Conservation (phyloP, 2,888 invertebrate species). For the Endotricha flammealis region DNA sequence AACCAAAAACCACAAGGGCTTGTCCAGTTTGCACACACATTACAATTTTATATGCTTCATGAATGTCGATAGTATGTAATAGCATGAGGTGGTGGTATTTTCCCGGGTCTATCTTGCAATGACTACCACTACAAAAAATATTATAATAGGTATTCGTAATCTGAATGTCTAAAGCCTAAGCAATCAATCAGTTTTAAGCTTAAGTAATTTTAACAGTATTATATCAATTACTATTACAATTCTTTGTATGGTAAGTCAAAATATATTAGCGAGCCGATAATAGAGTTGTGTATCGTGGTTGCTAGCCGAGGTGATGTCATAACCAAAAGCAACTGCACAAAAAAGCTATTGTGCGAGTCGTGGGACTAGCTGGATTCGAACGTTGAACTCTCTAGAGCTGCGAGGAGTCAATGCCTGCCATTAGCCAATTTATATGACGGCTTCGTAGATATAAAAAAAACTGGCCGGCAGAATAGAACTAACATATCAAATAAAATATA, state of each 20-base stretch:
- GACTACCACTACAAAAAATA: slow-evolving; percentile 15
- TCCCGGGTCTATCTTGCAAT: not conserved
- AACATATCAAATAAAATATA: no score
- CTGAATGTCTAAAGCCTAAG: no score
- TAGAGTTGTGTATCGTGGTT: slow-evolving; percentile 25
- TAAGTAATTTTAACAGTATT: no score
- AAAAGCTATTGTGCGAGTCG: slow-evolving; percentile 74
- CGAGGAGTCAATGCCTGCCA: slow-evolving; percentile 60
- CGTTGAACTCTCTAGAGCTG: slow-evolving; percentile 72
- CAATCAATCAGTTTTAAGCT: no score
- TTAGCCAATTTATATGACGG: slow-evolving; percentile 62
- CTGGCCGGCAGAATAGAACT: no score
- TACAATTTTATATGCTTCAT: no score
- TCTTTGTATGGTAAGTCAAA: not conserved
- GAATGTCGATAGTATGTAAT: no score
- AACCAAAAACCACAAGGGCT: no score
- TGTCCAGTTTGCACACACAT: no score
- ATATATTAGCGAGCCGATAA: not conserved
- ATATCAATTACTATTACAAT: no score
- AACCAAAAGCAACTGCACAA: slow-evolving; percentile 67
- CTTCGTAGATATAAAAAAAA: no score
- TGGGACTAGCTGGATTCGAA: slow-evolving; percentile 67
- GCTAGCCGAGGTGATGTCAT: slow-evolving; percentile 64
- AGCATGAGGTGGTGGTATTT: no score
- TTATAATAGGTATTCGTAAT: slow-evolving; percentile 4